phyloP scores from a whole-genome alignment of 2,797 vertebrate genomes.

The Xenops minutus region DNA sequence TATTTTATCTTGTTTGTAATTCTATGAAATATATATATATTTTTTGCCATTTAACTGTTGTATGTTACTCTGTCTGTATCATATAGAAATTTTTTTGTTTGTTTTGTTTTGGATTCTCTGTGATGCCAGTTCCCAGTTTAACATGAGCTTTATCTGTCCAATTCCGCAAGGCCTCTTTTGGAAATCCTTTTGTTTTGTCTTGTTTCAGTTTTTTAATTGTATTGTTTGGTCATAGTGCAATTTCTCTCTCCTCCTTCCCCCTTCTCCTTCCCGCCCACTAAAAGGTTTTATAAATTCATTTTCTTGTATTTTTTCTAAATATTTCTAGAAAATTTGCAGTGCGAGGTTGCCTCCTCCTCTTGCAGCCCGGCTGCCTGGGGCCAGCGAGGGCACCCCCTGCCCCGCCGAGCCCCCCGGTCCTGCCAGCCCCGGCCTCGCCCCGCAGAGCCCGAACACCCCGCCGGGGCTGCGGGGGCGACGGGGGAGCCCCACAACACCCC shows the following conservation, averaged over 20 bases:
- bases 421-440: neutral
- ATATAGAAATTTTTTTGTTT: slow-evolving; percentile 76
- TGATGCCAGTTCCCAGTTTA: slow-evolving; percentile 87
- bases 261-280: slow-evolving; percentile 38
- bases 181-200: slow-evolving; percentile 69
- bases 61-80: slow-evolving; percentile 90
- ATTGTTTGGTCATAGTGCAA: slow-evolving; percentile 77
- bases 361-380: neutral
- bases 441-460: neutral
- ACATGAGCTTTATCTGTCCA: slow-evolving; percentile 91
- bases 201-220: slow-evolving; percentile 33
- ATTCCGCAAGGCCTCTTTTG: slow-evolving; percentile 74
- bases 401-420: neutral
- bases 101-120: slow-evolving; percentile 76
- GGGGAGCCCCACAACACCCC: rapidly evolving
- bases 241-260: slow-evolving; percentile 58
- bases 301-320: slow-evolving; percentile 62
- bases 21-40: slow-evolving; percentile 85
- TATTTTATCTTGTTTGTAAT: slow-evolving; percentile 88
- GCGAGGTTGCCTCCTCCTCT: slow-evolving; percentile 6
- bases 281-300: slow-evolving; percentile 69
- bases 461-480: neutral
- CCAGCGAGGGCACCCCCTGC: rapidly evolving
- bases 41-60: slow-evolving; percentile 85
- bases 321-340: slow-evolving; percentile 27